phyloP scores from a whole-genome alignment of 2,113 vertebrate species.

The Poicephalus gulielmi region DNA sequence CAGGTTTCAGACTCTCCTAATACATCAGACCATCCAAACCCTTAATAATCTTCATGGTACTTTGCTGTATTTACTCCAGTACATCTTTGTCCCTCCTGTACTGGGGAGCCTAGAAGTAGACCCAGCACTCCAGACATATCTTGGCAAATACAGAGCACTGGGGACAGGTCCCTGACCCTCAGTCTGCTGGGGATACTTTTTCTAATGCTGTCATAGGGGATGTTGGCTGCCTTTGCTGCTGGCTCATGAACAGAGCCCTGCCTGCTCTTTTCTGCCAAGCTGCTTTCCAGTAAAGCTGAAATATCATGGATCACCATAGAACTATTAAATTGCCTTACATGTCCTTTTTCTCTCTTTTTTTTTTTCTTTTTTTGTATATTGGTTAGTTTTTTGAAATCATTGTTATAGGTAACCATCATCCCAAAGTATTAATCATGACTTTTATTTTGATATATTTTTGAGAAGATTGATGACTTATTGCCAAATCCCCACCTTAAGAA shows the following conservation, averaged over 20 bases:
- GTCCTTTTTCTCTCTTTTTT: neutral
- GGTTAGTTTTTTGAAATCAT: accelerated
- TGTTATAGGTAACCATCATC: neutral
- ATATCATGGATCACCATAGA: neutral
- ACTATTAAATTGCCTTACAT: accelerated
- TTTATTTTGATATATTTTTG: neutral
- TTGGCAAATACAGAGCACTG: neutral
- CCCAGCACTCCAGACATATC: too few species aligned
- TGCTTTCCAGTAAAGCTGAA: neutral
- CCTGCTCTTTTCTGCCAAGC: neutral
- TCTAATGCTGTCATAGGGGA: neutral
- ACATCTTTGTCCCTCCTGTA: neutral
- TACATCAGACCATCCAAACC: neutral
- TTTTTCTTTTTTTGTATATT: neutral
- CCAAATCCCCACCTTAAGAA: neutral
- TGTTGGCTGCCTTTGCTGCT: neutral
- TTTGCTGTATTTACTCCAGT: neutral
- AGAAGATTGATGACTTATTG: neutral
- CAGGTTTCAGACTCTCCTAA: neutral
- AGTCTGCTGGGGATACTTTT: neutral
- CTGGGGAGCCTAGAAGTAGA: neutral
- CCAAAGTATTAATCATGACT: neutral
- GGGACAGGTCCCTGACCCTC: neutral
- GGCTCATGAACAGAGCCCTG: neutral
- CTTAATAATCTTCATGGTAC: neutral